Evolutionary conservation across 2,113 vertebrate genomes (phyloP), one percentile per base, ranked within the genome.

Genomic region (Plotosus lineatus): DNA sequence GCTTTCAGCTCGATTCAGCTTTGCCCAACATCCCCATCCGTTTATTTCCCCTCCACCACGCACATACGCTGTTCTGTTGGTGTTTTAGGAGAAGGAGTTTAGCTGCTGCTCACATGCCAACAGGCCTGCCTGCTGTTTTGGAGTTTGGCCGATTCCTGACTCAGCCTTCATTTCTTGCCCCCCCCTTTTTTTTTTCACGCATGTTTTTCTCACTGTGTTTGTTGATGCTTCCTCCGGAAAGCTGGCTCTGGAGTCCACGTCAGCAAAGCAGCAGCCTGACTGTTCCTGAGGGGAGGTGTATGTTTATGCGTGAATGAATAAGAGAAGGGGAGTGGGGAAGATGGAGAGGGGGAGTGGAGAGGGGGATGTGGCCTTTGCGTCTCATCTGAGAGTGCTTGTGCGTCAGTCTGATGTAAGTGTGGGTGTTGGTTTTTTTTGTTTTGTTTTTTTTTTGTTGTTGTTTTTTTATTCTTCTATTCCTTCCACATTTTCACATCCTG

Each of bases 361-460:
- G 75, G 72, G 86, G 53, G 68, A 85, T 86, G 89, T 89, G 89
- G 88, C 89, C 89, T 88, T 91, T 90, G 83, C 90, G 88, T 92
- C 91, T 90, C 90, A 92, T 92, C 87, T 90, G 88, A 90, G 89
- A 88, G 87, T 82, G 80, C 79, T 90, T 69, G 86, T 93, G 92
- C 91, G 90, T 93, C 92, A 93, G 84, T 85, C 88, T 92, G 92
- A 93, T 92, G 92, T 89, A 93, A 88, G 88, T 87, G 90, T 89
- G 80, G 83, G 90, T 85, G 84, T 75, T 31, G 11, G 11, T 17
- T 73, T 0, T 51, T n/a, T 56, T 31, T 55, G 19, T 72, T 77
- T 79, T 77, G 71, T 56, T 48, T 17, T 8, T 46, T 8, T 46
- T 1, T 56, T n/a, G 6, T 8, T 73, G 36, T 55, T n/a, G 60